Evolutionary conservation across 2,888 invertebrate species (phyloP).

Genomic region (Drosophila subsilvestris): DNA sequence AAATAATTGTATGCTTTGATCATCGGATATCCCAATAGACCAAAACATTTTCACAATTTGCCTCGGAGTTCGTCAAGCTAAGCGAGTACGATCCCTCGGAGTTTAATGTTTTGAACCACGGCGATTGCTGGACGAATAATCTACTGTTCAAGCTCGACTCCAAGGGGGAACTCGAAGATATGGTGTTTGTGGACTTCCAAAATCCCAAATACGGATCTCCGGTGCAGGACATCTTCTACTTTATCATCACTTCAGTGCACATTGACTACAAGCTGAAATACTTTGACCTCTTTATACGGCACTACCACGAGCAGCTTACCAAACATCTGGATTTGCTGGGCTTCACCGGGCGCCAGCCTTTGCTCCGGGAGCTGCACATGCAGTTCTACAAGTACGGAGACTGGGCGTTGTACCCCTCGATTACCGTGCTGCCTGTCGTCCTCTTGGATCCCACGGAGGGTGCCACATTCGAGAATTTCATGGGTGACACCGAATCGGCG

Average conservation of each 20-base stretch:
- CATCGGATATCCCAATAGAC: constrained; percentile 31
- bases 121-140: constrained; percentile 80
- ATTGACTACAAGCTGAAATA: constrained; percentile 75
- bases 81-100: constrained; percentile 48
- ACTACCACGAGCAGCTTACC: constrained; percentile 76
- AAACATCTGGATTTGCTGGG: constrained; percentile 70
- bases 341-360: constrained; percentile 70
- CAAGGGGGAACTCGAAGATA: constrained; percentile 67
- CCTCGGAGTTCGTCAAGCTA: constrained; percentile 19
- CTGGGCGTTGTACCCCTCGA: constrained; percentile 57
- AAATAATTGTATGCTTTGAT: neutral
- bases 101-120: constrained; percentile 78
- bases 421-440: constrained; percentile 65
- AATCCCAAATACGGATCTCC: constrained; percentile 74
- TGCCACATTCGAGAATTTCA: constrained; percentile 77
- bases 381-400: constrained; percentile 64
- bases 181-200: constrained; percentile 80
- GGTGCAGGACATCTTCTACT: constrained; percentile 74
- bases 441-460: constrained; percentile 75
- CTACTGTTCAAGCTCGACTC: constrained; percentile 72
- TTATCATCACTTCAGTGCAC: constrained; percentile 77
- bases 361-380: constrained; percentile 69
- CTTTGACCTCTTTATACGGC: constrained; percentile 80
- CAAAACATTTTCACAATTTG: constrained; percentile 45
- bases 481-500: constrained; percentile 41